Conservation (phyloP, 2,113 vertebrate species). For the Hemiprocne comata region DNA sequence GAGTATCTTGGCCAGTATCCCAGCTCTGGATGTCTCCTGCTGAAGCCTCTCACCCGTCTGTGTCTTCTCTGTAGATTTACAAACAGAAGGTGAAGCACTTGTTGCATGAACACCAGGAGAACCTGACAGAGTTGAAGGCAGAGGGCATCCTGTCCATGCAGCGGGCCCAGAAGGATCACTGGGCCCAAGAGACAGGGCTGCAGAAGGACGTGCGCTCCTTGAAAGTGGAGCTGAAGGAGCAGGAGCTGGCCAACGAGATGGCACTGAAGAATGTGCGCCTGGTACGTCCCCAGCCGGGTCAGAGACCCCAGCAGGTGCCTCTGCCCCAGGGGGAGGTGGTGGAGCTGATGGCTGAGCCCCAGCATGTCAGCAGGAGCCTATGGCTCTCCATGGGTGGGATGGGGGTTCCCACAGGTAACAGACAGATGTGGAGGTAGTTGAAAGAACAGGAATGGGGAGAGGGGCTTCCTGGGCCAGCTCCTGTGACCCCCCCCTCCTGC, state of each 20-base stretch:
- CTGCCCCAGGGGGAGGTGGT: background rate
- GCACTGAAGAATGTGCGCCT: slow-evolving; percentile 79
- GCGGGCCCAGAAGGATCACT: slow-evolving; percentile 80
- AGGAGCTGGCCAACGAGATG: slow-evolving; percentile 80
- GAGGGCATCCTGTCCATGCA: slow-evolving; percentile 73
- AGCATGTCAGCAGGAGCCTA: background rate
- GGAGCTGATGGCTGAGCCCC: too few relatives aligned
- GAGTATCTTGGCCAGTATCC: background rate
- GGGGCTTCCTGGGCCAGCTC: background rate
- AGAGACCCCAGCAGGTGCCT: rapidly evolving
- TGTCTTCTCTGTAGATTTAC: slow-evolving; percentile 75
- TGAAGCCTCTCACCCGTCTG: background rate
- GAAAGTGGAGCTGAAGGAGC: slow-evolving; percentile 79
- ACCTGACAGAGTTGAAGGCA: slow-evolving; percentile 80
- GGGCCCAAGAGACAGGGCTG: slow-evolving; percentile 75
- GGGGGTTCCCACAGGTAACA: background rate
- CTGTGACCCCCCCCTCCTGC: rapidly evolving
- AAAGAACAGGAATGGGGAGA: background rate
- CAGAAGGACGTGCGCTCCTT: slow-evolving; percentile 70
- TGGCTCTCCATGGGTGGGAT: too few relatives aligned
- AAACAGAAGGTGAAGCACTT: slow-evolving; percentile 97
- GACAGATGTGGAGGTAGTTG: background rate
- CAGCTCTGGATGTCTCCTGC: background rate
- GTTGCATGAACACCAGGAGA: slow-evolving; percentile 91
- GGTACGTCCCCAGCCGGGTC: slow-evolving; percentile 60